Evolutionary conservation across 2,113 vertebrate species (phyloP), one percentile per base, ranked within the genome.

Genomic region (Dicaeum eximium): DNA sequence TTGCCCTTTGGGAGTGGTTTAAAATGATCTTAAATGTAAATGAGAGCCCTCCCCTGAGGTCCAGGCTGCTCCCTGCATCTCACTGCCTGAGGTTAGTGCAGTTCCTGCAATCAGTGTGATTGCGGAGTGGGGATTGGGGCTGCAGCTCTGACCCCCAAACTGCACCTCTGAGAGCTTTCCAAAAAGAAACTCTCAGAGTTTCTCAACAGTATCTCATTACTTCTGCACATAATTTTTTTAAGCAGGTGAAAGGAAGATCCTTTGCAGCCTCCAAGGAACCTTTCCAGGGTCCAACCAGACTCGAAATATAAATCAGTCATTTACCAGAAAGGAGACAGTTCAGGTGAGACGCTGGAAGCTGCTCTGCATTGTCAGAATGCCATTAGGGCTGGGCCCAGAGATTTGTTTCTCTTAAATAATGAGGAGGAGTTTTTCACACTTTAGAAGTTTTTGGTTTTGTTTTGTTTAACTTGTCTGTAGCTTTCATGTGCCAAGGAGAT

Each of bases 1-100:
- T 78, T 91, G 77, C 87, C 90, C 73, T 86, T 91, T 91, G 77
- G 73, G 73, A 91, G 70, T 69, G 77, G 40, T 93, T 93, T 86
- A 60, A 91, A 74, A 84, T 53, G 5, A 89, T 79, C 69, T 91
- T 88, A 53, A 84, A 84, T 91, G 72, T 92, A 84, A 93, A 80
- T 85, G 86, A 93, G 77, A 84, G 53, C 61, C 53, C 30, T 88
- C 11, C 64, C 77, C 61, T 40, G 47, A 86, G 83, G 91, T 95
- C 82, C 27, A 7, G 4, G 3, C 64, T 88, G 20, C 72, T 80
- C 44, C 54, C 54, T 61, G 66, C 37, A 9, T 75, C 60, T 64
- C 3, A 2, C 5, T 79, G 73, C 71, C 42, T n/a, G 78, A 60
- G 67, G 75, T 86, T 56, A 17, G 7, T 70, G 88, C 82, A 66